phyloP scores from a whole-genome alignment of 2,113 vertebrate species.

The Paralichthys olivaceus region DNA sequence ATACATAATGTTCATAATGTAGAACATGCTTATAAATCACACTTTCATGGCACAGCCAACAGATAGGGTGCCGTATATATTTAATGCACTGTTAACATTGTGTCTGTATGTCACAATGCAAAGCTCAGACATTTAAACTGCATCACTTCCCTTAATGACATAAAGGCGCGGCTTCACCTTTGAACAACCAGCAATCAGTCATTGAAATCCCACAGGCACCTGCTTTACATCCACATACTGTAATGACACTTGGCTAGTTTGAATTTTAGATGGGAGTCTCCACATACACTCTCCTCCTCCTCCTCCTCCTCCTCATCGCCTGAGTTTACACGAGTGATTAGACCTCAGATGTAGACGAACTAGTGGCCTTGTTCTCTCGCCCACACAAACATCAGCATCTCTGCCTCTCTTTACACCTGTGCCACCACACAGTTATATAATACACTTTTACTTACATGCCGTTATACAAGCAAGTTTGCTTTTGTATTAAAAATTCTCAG shows the following conservation, averaged over 20 bases:
- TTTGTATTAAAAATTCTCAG: not conserved
- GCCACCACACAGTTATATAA: not conserved
- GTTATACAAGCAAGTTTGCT: not conserved
- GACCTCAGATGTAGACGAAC: slow-evolving; percentile 57
- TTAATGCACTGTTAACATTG: slow-evolving; percentile 5
- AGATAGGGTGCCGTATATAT: slow-evolving; percentile 4
- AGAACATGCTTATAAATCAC: slow-evolving; percentile 55
- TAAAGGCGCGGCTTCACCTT: slow-evolving; percentile 16
- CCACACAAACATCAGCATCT: slow-evolving; percentile 42
- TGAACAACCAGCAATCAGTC: slow-evolving; percentile 36
- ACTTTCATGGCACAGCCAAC: not conserved
- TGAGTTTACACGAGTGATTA: slow-evolving; percentile 57
- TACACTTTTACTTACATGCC: slow-evolving; percentile 2
- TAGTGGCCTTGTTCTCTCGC: slow-evolving; percentile 62
- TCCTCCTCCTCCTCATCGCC: slow-evolving; percentile 29
- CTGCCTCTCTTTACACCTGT: slow-evolving; percentile 4
- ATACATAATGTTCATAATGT: slow-evolving; percentile 62
- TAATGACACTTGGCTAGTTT: slow-evolving; percentile 43
- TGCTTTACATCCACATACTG: slow-evolving; percentile 17
- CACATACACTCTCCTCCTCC: slow-evolving; percentile 28
- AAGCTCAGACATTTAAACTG: slow-evolving; percentile 31
- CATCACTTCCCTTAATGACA: slow-evolving; percentile 27
- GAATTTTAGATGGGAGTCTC: slow-evolving; percentile 58
- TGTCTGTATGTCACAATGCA: not conserved
- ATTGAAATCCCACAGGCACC: slow-evolving; percentile 31